Evolutionary conservation across 2,113 vertebrate genomes (phyloP), one percentile per base, ranked within the genome.

Genomic region (Pterocles burchelli): DNA sequence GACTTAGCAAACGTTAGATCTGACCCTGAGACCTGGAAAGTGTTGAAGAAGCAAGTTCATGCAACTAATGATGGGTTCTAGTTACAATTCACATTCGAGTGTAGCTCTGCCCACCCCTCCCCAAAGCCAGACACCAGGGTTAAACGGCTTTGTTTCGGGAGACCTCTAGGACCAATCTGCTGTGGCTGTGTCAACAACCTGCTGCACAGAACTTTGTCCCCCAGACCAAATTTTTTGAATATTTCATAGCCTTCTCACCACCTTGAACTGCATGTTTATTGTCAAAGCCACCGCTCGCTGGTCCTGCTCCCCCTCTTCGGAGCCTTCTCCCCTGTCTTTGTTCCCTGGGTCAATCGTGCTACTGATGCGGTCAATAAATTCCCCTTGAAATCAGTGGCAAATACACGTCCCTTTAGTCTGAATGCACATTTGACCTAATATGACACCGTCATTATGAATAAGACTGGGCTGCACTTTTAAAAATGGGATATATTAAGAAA

Each of bases 21-120:
- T 93, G 91, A 95, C 91, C 86, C 80, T 52, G 73, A 93, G 88
- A 93, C 79, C 16, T 9, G 1, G 34, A 71, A 95, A 87, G 17
- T 72, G 76, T 93, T 75, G 76, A 75, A 90, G 89, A 84, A 78
- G 84, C 76, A 87, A 75, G 80, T 90, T 89, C 77, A 34, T 57
- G 57, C 73, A 84, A 24, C 68, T 91, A 68, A 85, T 52, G 65
- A 68, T 84, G 65, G 83, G 70, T 95, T 97, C 91, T 68, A 51
- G 86, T 87, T 92, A 87, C 51, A 70, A 70, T 58, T 73, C 49
- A 33, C 66, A 63, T 71, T 38, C 55, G 65, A 55, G 63, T 5
- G 5, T 20, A 46, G 49, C 38, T 88, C 59, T 95, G 72, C 68
- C 59, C 76, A 45, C 52, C 52, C 54, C 54, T 83, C 54, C 77